phyloP scores from a whole-genome alignment of 2,888 invertebrate genomes.

The Nasonovia ribisnigri region DNA sequence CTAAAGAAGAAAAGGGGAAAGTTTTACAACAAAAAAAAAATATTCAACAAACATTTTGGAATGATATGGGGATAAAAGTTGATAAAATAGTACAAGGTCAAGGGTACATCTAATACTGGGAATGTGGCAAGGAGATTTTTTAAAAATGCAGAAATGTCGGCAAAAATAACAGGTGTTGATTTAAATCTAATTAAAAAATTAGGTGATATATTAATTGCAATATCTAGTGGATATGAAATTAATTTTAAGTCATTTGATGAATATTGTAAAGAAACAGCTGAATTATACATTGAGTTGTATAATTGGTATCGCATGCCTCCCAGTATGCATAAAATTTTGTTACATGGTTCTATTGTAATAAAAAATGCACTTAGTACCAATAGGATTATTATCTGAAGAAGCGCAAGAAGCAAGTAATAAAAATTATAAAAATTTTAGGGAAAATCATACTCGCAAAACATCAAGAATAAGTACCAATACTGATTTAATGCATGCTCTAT shows the following conservation, averaged over 20 bases:
- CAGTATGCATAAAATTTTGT: no score
- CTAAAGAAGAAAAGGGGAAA: not conserved
- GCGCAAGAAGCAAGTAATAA: not conserved
- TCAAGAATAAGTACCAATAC: conserved; percentile 28
- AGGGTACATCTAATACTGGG: not conserved
- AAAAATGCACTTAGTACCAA: no score
- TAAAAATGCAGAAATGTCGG: no score
- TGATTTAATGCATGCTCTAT: conserved; percentile 27
- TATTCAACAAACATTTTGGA: conserved; percentile 2
- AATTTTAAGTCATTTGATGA: not conserved
- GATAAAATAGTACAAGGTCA: conserved; percentile 33
- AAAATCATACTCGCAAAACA: conserved; percentile 11
- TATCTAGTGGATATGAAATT: conserved; percentile 4
- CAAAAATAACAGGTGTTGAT: conserved; percentile 4
- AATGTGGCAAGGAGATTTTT: no score
- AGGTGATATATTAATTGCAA: conserved; percentile 40
- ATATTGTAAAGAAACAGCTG: no score
- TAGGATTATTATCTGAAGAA: no score
- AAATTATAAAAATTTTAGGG: conserved; percentile 33
- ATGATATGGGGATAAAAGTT: conserved; percentile 39
- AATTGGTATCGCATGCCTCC: no score
- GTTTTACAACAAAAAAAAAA: not conserved
- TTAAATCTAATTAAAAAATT: conserved; percentile 24
- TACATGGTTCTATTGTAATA: no score
- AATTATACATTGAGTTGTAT: no score